These are phyloP conservation scores for Nomada lathburiana DNA, from an alignment of 2,888 invertebrate species.

Conservation along the genomic window DNA sequence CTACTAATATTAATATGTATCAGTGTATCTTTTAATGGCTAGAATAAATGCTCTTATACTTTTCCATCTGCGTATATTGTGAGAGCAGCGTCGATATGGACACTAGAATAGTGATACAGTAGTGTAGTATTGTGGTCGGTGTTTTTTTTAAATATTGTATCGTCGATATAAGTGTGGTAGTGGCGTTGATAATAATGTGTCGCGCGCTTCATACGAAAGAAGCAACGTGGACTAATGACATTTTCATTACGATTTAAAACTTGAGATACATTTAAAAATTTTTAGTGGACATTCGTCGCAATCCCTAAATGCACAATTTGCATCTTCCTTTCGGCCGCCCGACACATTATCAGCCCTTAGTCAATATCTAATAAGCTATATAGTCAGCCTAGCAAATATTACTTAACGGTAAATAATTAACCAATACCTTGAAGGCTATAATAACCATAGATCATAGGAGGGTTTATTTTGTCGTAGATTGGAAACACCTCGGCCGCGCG, in stretches of 20 bases:
- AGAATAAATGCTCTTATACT: slow-evolving; percentile 83
- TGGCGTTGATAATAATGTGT: slow-evolving; percentile 66
- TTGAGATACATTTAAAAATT: neutral
- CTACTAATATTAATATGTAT: slow-evolving; percentile 83
- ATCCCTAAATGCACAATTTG: neutral
- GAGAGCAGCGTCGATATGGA: slow-evolving; percentile 81
- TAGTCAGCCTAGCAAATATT: slow-evolving; percentile 82
- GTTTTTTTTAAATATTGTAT: slow-evolving; percentile 83
- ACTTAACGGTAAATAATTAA: slow-evolving; percentile 81
- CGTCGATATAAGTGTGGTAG: slow-evolving; percentile 83
- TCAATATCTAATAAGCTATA: slow-evolving; percentile 82
- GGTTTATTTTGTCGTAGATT: slow-evolving; percentile 83
- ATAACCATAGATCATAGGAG: slow-evolving; percentile 82
- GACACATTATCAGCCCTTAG: slow-evolving; percentile 78
- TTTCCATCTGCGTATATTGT: slow-evolving; percentile 82
- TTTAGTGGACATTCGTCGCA: neutral
- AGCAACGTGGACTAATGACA: neutral
- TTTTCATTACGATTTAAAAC: neutral
- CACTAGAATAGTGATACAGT: slow-evolving; percentile 83
- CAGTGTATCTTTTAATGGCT: slow-evolving; percentile 81
- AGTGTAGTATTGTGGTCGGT: slow-evolving; percentile 84
- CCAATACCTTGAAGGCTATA: slow-evolving; percentile 81
- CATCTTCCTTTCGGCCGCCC: slow-evolving; percentile 38
- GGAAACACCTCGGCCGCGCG: slow-evolving; percentile 78
- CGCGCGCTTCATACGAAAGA: slow-evolving; percentile 25